Evolutionary conservation across 2,888 invertebrate genomes (phyloP), one percentile per base, ranked within the genome.

Genomic region (Stenodema calcarata): DNA sequence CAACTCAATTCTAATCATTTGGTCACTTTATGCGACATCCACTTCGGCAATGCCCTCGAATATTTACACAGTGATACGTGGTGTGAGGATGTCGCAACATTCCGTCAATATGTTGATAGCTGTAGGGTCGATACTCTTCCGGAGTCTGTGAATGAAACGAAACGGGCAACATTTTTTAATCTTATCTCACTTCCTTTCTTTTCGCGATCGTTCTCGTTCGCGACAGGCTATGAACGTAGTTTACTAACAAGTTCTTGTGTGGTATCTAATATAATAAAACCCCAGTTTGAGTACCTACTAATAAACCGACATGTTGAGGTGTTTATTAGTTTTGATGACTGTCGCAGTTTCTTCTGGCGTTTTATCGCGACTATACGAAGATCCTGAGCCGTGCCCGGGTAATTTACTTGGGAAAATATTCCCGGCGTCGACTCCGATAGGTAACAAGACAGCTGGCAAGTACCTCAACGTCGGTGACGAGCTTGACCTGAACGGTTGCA

Each of bases 401-500:
- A 47, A 35, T 12, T 54, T 87, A 18, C 41, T 50, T 12, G 80
- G 86, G n/a, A 86, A 84, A 50, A 73, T 86, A 27, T 87, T 14
- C 70, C 18, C 69, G 12, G 88, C 88, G 7, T 88, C 89, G 84
- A 73, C 89, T 69, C 86, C 89, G 88, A 86, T 88, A 88, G 90
- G 89, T 9, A 89, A 90, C 86, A 83, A 88, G 54, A 78, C 88
- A 1, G 90, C 90, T 70, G 91, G 90, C 28, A 89, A 89, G 85
- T 88, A 87, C 75, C 86, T 87, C 23, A 87, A 89, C 35, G 87
- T 88, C 42, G 86, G 86, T 11, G 81, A 69, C 69, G 90, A 95
- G 87, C 92, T 93, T 90, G 92, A 94, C 90, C 27, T 87, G 16
- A 41, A 84, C 35, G 70, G 44, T 0, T 80, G 85, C 28, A 73